A percentile compares a stretch with the other conserved stretches of the same genome.
Evolutionary conservation across 2,113 vertebrate species (phyloP).

Genomic region (Hyperoodon ampullatus): DNA sequence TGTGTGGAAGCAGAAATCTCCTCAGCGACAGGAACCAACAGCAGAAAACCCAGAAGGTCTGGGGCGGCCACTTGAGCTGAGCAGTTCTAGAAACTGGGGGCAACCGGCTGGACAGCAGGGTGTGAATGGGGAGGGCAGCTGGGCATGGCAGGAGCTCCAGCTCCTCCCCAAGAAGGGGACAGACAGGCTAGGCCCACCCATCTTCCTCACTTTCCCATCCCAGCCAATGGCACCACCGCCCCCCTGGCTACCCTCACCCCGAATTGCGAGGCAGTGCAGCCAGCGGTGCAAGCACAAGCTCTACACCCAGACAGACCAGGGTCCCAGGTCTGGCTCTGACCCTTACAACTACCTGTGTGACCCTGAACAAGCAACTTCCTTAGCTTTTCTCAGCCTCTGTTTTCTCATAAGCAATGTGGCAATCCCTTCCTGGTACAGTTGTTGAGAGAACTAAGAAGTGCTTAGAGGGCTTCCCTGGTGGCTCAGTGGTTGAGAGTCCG

Average conservation of each 20-base stretch:
- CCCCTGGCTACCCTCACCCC: background rate
- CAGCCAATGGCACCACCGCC: accelerated
- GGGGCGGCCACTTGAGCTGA: background rate
- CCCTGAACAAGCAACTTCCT: background rate
- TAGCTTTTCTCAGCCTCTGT: background rate
- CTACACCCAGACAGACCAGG: background rate
- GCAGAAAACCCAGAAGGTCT: background rate
- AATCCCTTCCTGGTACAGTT: background rate
- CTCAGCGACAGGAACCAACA: background rate
- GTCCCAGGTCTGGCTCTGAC: background rate
- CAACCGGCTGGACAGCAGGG: background rate
- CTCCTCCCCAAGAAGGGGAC: background rate
- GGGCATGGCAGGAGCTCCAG: background rate
- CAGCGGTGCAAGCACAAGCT: background rate
- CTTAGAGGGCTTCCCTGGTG: background rate
- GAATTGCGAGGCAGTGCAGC: accelerated
- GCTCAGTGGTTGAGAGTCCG: too few species aligned
- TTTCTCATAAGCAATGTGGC: background rate
- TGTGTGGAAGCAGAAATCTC: background rate
- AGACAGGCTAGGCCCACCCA: background rate
- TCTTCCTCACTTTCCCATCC: background rate
- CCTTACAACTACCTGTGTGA: background rate
- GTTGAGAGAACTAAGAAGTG: background rate
- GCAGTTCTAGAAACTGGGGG: background rate
- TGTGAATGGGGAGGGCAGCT: background rate